Conservation (phyloP, 2,113 vertebrate genomes). For the Chionis minor region DNA sequence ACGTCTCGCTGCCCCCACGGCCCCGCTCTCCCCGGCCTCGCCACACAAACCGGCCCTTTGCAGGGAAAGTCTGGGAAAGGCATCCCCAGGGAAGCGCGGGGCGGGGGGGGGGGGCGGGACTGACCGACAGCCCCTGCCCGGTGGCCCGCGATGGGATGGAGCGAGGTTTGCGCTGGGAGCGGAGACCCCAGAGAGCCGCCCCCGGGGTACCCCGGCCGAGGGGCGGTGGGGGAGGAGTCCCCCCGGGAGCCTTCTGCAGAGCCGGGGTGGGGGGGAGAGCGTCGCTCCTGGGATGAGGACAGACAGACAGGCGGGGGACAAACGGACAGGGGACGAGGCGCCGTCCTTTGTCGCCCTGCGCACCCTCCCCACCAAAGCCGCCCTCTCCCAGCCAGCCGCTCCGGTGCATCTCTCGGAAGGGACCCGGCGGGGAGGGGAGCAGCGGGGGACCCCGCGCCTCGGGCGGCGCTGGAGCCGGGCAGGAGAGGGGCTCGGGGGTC, state of each 20-base stretch:
- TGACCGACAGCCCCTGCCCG: neutral
- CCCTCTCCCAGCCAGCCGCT: neutral
- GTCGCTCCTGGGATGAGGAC: neutral
- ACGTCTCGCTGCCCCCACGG: neutral
- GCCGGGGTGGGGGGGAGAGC: neutral
- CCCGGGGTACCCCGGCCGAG: no score
- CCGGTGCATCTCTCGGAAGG: neutral
- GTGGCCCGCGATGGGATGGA: neutral
- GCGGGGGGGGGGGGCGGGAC: no score
- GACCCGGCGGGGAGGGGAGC: neutral
- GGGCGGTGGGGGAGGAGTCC: neutral
- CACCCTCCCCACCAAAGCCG: neutral
- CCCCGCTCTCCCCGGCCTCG: neutral
- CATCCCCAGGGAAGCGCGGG: no score
- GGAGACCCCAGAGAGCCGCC: neutral
- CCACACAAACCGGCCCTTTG: neutral
- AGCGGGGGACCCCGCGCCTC: neutral
- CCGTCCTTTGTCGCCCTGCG: neutral
- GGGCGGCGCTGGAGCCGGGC: neutral
- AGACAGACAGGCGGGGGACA: neutral
- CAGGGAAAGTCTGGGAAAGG: neutral
- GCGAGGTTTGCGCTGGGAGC: neutral
- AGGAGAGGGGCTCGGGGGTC: neutral
- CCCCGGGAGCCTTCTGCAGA: neutral
- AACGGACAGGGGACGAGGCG: neutral